Percentiles rank a stretch among this genome's conserved stretches.
phyloP scores from a whole-genome alignment of 2,113 vertebrate species.

The Athene cunicularia region DNA sequence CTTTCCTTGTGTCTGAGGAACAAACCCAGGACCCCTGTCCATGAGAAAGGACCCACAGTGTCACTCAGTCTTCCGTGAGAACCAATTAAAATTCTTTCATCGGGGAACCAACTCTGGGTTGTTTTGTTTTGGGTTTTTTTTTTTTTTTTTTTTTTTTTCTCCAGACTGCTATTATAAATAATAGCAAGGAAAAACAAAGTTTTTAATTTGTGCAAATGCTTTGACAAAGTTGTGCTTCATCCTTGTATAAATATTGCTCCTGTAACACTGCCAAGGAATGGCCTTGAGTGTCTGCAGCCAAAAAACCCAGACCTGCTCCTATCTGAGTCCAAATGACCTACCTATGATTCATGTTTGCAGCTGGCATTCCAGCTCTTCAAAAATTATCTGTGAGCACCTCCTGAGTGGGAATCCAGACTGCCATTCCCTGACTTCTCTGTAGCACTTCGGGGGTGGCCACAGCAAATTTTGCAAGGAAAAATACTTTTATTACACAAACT shows the following conservation, averaged over 20 bases:
- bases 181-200: slow-evolving; percentile 9
- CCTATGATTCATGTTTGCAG: background rate
- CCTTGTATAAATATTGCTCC: slow-evolving; percentile 54
- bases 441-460: background rate
- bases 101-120: background rate
- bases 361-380: background rate
- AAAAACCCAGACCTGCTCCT: background rate
- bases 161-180: slow-evolving; percentile 14
- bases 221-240: slow-evolving; percentile 19
- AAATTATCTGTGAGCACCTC: background rate
- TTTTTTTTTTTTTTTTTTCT: background rate
- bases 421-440: background rate
- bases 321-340: background rate
- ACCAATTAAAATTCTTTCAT: slow-evolving; percentile 11
- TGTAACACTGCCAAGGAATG: slow-evolving; percentile 43
- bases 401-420: background rate
- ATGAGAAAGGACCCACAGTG: background rate
- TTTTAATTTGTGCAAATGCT: slow-evolving; percentile 44
- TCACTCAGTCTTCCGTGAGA: background rate
- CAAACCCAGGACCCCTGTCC: background rate
- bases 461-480: background rate
- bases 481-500: background rate
- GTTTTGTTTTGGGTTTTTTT: background rate
- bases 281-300: slow-evolving; percentile 16
- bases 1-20: background rate